phyloP scores from a whole-genome alignment of 2,113 vertebrate genomes.

The Pardalotus punctatus region DNA sequence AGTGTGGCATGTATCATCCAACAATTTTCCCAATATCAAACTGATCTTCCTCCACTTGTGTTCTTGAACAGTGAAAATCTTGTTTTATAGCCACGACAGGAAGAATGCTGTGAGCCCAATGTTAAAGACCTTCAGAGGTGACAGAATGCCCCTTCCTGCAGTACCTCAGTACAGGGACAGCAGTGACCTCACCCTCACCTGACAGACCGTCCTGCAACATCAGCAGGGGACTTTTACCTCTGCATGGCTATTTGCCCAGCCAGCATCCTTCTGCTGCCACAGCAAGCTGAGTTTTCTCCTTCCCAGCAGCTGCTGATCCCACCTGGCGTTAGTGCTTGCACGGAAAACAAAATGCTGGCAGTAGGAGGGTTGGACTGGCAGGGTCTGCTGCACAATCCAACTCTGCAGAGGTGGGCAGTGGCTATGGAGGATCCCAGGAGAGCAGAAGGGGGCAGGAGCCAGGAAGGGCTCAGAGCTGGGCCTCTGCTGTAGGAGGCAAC shows the following conservation, averaged over 20 bases:
- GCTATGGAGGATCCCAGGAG: fast-evolving
- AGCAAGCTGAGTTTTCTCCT: neutral
- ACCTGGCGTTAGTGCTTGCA: neutral
- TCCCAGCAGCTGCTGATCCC: neutral
- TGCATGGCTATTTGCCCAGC: neutral
- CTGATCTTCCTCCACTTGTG: neutral
- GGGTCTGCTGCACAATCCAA: neutral
- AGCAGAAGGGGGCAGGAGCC: neutral
- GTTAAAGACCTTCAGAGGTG: neutral
- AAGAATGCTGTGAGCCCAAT: neutral
- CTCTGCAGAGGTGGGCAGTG: neutral
- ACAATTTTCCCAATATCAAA: neutral
- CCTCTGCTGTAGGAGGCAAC: fast-evolving
- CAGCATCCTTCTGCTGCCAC: neutral
- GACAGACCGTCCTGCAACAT: neutral
- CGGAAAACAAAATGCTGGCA: neutral
- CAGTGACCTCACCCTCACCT: fast-evolving
- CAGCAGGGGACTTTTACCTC: neutral
- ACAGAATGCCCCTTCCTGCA: neutral
- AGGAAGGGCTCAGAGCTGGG: fast-evolving
- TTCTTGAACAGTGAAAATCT: neutral
- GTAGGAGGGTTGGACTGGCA: neutral
- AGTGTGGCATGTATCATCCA: neutral
- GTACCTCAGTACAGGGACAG: fast-evolving
- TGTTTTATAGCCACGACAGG: neutral